Conservation (phyloP, 2,113 vertebrate genomes). For the Coreoperca whiteheadi region DNA sequence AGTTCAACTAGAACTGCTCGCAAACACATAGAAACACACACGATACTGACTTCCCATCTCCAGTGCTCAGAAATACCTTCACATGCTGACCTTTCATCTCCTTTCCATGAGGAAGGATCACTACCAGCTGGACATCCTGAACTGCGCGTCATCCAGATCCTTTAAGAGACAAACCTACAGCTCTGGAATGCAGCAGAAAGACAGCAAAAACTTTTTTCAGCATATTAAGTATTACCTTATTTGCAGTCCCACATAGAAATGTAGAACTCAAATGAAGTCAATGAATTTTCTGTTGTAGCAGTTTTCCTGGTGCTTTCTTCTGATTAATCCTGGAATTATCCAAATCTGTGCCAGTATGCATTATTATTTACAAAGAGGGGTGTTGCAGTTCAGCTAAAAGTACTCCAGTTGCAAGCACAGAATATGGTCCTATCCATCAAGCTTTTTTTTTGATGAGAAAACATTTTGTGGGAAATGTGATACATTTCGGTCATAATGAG, state of each 20-base stretch:
- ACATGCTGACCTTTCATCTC: conserved; percentile 44
- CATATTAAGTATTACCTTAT: neutral
- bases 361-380: conserved; percentile 34
- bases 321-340: conserved; percentile 33
- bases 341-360: conserved; percentile 13
- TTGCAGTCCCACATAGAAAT: neutral
- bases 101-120: conserved; percentile 54
- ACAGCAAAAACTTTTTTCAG: neutral
- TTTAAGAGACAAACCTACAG: conserved; percentile 8
- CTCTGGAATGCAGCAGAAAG: conserved; percentile 14
- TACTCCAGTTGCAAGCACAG: conserved; percentile 15
- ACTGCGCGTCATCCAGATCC: conserved; percentile 1
- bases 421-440: conserved; percentile 33
- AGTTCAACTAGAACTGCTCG: conserved; percentile 9
- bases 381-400: conserved; percentile 9
- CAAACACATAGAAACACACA: conserved; percentile 5
- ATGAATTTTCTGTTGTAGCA: conserved; percentile 2
- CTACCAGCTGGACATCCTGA: conserved; percentile 65
- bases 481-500: conserved; percentile 20
- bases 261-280: neutral
- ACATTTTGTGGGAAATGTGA: conserved; percentile 49
- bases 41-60: conserved; percentile 8
- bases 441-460: conserved; percentile 54
- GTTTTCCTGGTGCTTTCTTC: conserved; percentile 5
- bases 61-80: conserved; percentile 24